Evolutionary conservation across 2,888 invertebrate species (phyloP).

Genomic region (Dastarcus helophoroides): DNA sequence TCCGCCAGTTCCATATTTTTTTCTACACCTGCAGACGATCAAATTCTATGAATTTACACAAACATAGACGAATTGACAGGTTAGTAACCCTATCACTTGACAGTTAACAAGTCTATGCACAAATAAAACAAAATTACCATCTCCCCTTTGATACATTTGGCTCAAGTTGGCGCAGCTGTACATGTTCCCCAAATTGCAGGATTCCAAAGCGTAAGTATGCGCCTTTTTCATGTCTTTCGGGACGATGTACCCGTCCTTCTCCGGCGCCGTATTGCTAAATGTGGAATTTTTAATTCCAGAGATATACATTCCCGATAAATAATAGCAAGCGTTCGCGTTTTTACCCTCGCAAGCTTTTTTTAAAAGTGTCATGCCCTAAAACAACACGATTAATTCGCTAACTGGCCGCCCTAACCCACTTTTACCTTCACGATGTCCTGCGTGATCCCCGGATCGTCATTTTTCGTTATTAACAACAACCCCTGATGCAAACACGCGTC

Average conservation of each 20-base stretch:
- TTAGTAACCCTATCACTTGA: too few species aligned
- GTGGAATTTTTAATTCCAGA: slow-evolving; percentile 50
- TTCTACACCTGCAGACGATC: slow-evolving; percentile 42
- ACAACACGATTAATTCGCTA: too few species aligned
- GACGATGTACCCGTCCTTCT: slow-evolving; percentile 29
- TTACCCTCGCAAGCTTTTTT: slow-evolving; percentile 40
- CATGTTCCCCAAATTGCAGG: slow-evolving; percentile 75
- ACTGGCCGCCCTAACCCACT: slow-evolving; percentile 3
- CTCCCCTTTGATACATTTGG: slow-evolving; percentile 74
- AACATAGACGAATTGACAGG: too few species aligned
- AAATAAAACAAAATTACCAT: slow-evolving; percentile 44
- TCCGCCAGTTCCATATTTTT: slow-evolving; percentile 60
- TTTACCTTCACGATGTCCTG: slow-evolving; percentile 43
- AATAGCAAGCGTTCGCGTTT: slow-evolving; percentile 52
- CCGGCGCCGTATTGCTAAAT: slow-evolving; percentile 22
- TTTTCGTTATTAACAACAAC: slow-evolving; percentile 50
- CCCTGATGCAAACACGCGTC: slow-evolving; percentile 70
- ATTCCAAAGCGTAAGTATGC: slow-evolving; percentile 62
- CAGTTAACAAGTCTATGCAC: too few species aligned
- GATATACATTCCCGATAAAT: slow-evolving; percentile 68
- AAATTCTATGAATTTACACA: too few species aligned
- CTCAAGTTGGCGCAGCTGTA: slow-evolving; percentile 85
- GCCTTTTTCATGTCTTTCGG: slow-evolving; percentile 65
- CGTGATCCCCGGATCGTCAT: slow-evolving; percentile 30
- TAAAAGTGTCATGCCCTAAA: slow-evolving; percentile 40